phyloP scores from a whole-genome alignment of 1,140 invertebrate genomes.

The Subanguina moxae region DNA sequence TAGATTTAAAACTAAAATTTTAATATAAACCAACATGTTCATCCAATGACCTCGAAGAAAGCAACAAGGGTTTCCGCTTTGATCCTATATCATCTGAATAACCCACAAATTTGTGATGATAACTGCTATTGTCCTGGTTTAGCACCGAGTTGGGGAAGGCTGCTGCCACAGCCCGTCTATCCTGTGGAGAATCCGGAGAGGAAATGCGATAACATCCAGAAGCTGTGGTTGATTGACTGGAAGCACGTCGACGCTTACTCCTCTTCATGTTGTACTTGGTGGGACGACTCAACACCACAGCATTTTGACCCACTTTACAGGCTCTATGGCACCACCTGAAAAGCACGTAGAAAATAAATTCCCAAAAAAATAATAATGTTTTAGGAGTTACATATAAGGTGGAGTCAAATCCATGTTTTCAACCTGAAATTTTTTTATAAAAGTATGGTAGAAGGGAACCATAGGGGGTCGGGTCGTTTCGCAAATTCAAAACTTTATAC shows the following conservation, averaged over 20 bases:
- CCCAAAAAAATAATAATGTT: no score
- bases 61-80: slow-evolving; percentile 22
- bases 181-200: slow-evolving; percentile 30
- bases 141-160: slow-evolving; percentile 22
- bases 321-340: slow-evolving; percentile 78
- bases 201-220: slow-evolving; percentile 22
- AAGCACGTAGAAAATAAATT: no score
- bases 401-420: slow-evolving; percentile 60
- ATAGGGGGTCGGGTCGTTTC: no score
- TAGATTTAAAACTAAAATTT: neutral
- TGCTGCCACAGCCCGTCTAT: slow-evolving; percentile 30
- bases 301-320: slow-evolving; percentile 68
- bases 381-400: slow-evolving; percentile 67
- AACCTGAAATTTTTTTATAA: no score
- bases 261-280: slow-evolving; percentile 26
- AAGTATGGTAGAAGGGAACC: no score
- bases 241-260: slow-evolving; percentile 5
- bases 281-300: slow-evolving; percentile 36
- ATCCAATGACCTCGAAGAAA: slow-evolving; percentile 38
- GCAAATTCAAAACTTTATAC: no score
- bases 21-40: slow-evolving; percentile 17
- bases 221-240: slow-evolving; percentile 11
- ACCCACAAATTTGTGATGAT: neutral
- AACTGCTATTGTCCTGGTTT: neutral
- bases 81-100: slow-evolving; percentile 2